Evolutionary conservation across 2,797 vertebrate species (phyloP), one percentile per base, ranked within the genome.

Genomic region (Chaenodraco wilsoni): DNA sequence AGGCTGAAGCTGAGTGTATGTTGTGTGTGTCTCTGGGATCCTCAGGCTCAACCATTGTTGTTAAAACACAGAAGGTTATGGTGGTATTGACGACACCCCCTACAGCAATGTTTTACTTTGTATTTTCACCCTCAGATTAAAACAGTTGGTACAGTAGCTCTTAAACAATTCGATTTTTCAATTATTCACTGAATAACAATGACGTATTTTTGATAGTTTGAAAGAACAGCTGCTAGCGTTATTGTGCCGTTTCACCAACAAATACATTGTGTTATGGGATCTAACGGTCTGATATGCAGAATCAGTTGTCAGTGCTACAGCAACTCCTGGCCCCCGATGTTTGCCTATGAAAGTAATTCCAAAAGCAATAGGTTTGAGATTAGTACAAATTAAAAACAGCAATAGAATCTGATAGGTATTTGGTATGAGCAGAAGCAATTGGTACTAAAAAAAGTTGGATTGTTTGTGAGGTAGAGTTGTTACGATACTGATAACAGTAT

Each of bases 81-180:
- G 19, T 61, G 65, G 2, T 57, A 50, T 76, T 72, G 21, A 72
- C 12, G 8, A n/a, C 45, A 31, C 1, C 46, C 3, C 51, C 48
- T 11, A 13, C 13, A 61, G 55, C 16, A n/a, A 14, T 67, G n/a
- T 59, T 37, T 75, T 14, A 23, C 52, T 71, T 70, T 71, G 31
- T 67, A 13, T 65, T 65, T 33, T 55, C 3, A 50, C 57, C 69
- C 67, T 56, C 12, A 59, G 15, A 37, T 6, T n/a, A 23, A 43
- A 48, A 61, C 33, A 1, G 13, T 19, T 17, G 46, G 37, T 21
- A 27, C 17, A 8, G 5, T 46, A 6, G 17, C 23, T 7, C 33
- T 61, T 37, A 37, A 37, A 37, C 8, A 37, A 37, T 37, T 27
- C 4, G 27, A 27, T 27, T 27, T 27, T 27, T 27, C 27, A 27